Percentiles rank a stretch among this genome's conserved stretches.
These are phyloP conservation scores for Lonchura striata DNA, from an alignment of 2,113 vertebrate species.

Conservation along the genomic window DNA sequence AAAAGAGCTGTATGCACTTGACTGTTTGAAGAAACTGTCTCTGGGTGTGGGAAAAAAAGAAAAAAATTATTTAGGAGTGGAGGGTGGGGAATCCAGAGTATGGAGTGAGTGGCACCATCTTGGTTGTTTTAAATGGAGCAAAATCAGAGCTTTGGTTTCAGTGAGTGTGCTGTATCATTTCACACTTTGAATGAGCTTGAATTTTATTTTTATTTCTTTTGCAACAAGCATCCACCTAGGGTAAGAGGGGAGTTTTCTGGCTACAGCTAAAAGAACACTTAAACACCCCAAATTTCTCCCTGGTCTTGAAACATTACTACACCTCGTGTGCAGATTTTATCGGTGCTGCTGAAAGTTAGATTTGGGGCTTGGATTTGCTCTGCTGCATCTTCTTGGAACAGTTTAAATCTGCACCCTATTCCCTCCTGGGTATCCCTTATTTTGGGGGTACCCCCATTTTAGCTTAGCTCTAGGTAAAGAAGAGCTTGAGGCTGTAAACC, in stretches of 20 bases:
- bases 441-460: neutral
- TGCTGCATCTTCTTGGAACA: neutral
- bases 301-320: neutral
- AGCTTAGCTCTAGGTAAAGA: neutral
- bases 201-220: neutral
- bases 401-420: neutral
- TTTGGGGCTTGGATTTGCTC: neutral
- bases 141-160: neutral
- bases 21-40: constrained; percentile 62
- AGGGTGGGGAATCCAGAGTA: neutral
- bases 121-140: neutral
- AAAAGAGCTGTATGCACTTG: constrained; percentile 37
- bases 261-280: neutral
- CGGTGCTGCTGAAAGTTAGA: accelerated
- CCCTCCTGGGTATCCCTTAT: neutral
- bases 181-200: neutral
- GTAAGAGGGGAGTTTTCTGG: neutral
- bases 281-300: neutral
- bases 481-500: neutral
- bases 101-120: neutral
- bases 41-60: neutral
- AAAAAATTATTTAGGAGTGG: neutral
- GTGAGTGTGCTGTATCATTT: neutral
- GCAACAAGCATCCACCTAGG: neutral
- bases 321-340: neutral